These are phyloP conservation scores for Lophura nycthemera DNA, from an alignment of 2,113 vertebrate species.

Conservation along the genomic window DNA sequence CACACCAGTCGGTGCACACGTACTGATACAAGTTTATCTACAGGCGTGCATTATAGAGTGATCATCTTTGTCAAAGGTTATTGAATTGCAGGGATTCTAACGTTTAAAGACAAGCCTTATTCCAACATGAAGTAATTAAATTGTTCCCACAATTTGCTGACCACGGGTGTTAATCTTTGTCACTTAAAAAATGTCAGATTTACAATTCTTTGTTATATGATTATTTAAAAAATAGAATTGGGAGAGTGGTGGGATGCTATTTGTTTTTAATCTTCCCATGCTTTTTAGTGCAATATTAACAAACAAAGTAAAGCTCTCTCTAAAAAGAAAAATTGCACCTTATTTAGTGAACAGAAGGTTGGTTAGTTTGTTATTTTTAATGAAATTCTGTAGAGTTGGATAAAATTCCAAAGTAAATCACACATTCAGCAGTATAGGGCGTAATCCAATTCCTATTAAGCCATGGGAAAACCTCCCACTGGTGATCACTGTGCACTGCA, in stretches of 20 bases:
- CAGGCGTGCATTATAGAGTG: rapidly evolving
- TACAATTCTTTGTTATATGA: background rate
- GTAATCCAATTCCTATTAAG: background rate
- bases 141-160: background rate
- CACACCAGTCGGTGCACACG: no score
- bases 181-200: background rate
- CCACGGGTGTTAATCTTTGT: background rate
- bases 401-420: background rate
- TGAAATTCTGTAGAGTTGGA: background rate
- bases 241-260: background rate
- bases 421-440: background rate
- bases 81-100: background rate
- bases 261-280: background rate
- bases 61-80: background rate
- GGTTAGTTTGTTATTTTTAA: background rate
- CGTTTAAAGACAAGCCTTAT: background rate
- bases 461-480: background rate
- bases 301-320: background rate
- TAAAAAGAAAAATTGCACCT: background rate
- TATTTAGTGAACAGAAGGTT: background rate
- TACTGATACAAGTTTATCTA: background rate
- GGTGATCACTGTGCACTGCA: background rate
- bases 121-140: background rate
- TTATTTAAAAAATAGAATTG: background rate
- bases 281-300: background rate